Evolutionary conservation across 2,888 invertebrate species (phyloP).

Genomic region (Eucera pruinosa): DNA sequence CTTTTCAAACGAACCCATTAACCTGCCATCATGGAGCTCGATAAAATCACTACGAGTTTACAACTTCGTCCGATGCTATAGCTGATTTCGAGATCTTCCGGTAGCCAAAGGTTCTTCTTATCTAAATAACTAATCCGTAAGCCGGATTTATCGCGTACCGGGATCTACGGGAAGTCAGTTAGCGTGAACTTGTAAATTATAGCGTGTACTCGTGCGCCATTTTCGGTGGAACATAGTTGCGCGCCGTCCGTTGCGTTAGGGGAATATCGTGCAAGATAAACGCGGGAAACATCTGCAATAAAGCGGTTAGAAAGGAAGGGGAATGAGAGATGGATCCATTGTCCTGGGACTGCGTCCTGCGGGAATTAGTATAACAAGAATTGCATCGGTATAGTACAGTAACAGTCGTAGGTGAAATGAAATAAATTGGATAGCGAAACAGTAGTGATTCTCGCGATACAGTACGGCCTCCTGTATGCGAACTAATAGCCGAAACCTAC

Average conservation of each 20-base stretch:
- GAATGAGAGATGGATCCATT: background rate
- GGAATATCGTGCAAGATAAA: conserved; percentile 12
- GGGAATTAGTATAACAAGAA: background rate
- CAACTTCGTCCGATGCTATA: background rate
- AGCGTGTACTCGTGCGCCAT: background rate
- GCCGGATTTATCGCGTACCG: conserved; percentile 11
- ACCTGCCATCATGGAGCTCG: background rate
- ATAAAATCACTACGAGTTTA: conserved; percentile 1
- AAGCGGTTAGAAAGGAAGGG: background rate
- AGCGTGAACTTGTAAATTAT: conserved; percentile 34
- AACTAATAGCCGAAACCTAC: too few relatives aligned
- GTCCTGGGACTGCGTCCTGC: background rate
- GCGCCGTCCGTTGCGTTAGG: background rate
- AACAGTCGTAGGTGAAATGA: background rate
- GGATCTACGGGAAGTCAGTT: conserved; percentile 22
- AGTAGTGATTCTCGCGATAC: too few relatives aligned
- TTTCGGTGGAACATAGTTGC: background rate
- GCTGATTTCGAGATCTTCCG: background rate
- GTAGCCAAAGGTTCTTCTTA: conserved; percentile 15
- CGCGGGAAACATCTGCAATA: background rate
- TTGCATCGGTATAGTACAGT: background rate
- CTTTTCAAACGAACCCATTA: background rate
- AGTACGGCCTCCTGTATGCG: too few relatives aligned
- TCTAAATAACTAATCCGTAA: conserved; percentile 43
- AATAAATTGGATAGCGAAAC: background rate